phyloP scores from a whole-genome alignment of 2,113 vertebrate genomes.

The Nycticryphes semicollaris region DNA sequence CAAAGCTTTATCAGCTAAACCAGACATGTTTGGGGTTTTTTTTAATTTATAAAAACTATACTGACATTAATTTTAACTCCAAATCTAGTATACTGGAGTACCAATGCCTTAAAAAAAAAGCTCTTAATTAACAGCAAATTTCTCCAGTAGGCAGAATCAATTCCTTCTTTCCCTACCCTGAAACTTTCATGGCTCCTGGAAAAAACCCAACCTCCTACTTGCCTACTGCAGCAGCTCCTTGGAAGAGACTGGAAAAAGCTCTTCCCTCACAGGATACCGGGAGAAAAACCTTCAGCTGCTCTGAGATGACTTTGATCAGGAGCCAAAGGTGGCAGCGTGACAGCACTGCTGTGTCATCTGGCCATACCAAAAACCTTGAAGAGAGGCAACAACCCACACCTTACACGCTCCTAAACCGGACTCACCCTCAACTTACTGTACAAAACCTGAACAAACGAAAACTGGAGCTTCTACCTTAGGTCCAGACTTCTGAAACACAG shows the following conservation, averaged over 20 bases:
- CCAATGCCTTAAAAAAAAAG: not conserved
- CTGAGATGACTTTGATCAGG: not conserved
- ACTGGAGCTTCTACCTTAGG: not conserved
- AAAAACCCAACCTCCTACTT: not conserved
- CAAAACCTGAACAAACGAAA: not conserved
- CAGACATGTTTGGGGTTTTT: not conserved
- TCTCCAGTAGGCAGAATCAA: not conserved
- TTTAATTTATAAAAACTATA: not conserved
- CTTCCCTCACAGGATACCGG: not conserved
- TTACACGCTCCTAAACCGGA: accelerated
- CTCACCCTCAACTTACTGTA: not conserved
- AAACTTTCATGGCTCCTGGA: not conserved
- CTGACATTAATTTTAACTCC: not conserved
- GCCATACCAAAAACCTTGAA: not conserved
- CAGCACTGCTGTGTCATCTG: accelerated
- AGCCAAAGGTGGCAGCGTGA: not conserved
- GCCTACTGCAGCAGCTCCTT: not conserved
- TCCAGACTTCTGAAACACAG: not conserved
- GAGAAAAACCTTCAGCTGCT: not conserved
- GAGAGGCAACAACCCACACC: not conserved
- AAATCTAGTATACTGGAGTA: not conserved
- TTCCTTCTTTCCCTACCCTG: not conserved
- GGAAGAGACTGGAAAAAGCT: not conserved
- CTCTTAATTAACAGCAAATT: not conserved
- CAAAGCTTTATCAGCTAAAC: not conserved